A percentile compares a stretch with the other conserved stretches of the same genome.
Conservation (phyloP, 1,140 invertebrate species). For the Paralvinella palmiformis region DNA sequence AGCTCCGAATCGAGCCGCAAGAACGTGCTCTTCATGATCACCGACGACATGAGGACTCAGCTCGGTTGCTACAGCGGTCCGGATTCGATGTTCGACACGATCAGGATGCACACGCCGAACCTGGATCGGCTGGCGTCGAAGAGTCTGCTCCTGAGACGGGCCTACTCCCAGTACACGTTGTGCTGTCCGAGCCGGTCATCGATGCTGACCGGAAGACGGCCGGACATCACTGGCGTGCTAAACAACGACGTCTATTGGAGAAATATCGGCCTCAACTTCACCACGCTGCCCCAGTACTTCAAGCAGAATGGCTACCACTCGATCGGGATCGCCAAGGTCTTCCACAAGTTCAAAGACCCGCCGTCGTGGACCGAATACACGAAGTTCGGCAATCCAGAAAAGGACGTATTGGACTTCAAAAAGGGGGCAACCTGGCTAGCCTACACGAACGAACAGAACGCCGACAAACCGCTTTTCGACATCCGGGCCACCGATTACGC, state of each 20-base stretch:
- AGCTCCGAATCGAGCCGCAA: no score
- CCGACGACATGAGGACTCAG: slow-evolving; percentile 24
- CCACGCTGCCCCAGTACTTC: slow-evolving; percentile 21
- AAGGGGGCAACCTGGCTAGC: slow-evolving; percentile 8
- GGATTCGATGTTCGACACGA: no score
- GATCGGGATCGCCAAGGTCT: slow-evolving; percentile 19
- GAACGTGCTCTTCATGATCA: slow-evolving; percentile 22
- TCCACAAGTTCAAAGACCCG: slow-evolving; percentile 22
- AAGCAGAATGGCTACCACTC: slow-evolving; percentile 20
- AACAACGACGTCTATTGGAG: slow-evolving; percentile 18
- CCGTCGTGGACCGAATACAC: slow-evolving; percentile 22
- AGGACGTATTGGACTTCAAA: background rate
- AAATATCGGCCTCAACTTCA: slow-evolving; percentile 18
- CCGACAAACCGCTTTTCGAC: slow-evolving; percentile 1
- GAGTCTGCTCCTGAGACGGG: slow-evolving; percentile 23
- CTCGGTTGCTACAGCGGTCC: slow-evolving; percentile 20
- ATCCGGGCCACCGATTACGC: background rate
- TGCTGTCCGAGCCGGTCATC: slow-evolving; percentile 22
- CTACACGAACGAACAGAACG: background rate
- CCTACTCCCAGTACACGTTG: slow-evolving; percentile 39
- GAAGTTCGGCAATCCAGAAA: slow-evolving; percentile 8
- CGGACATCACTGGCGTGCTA: slow-evolving; percentile 19
- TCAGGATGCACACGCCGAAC: slow-evolving; percentile 23
- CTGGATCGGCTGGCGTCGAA: slow-evolving; percentile 19
- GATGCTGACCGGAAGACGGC: slow-evolving; percentile 20